Conservation (phyloP, 2,797 vertebrate genomes). For the Typhlichthys subterraneus region DNA sequence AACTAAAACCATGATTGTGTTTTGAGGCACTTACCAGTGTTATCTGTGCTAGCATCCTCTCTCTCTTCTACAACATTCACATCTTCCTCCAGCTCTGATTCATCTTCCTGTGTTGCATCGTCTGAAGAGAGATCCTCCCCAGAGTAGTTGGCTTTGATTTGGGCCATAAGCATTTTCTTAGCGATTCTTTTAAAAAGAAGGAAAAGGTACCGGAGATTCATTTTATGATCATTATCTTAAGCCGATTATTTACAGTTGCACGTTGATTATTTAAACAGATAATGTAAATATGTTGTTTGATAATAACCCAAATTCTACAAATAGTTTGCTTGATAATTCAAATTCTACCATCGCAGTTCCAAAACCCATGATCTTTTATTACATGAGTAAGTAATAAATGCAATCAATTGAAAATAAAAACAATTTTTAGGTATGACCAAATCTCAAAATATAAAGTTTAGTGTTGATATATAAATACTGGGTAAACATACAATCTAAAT, state of each 20-base stretch:
- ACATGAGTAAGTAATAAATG: too few species aligned
- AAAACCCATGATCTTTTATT: too few species aligned
- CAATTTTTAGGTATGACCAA: too few species aligned
- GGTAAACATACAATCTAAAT: background rate
- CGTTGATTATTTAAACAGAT: too few species aligned
- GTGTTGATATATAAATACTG: background rate
- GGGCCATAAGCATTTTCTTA: constrained; percentile 98
- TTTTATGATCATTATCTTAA: constrained; percentile 49
- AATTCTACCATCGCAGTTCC: too few species aligned
- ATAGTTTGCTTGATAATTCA: too few species aligned
- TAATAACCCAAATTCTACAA: too few species aligned
- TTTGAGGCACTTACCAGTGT: constrained; percentile 64
- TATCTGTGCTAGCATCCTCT: constrained; percentile 50
- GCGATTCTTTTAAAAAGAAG: constrained; percentile 91
- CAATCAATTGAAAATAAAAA: too few species aligned
- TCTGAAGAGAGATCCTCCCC: constrained; percentile 84
- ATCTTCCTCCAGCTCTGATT: constrained; percentile 39
- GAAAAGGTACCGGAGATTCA: constrained; percentile 68
- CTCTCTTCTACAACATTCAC: constrained; percentile 48
- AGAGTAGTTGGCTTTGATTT: constrained; percentile 94
- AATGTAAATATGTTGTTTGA: too few species aligned
- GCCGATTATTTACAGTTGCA: too few species aligned
- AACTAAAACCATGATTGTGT: constrained; percentile 3
- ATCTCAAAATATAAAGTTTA: too few species aligned
- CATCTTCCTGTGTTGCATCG: constrained; percentile 78